Evolutionary conservation across 2,888 invertebrate genomes (phyloP), one percentile per base, ranked within the genome.

Genomic region (Drosophila subsilvestris): DNA sequence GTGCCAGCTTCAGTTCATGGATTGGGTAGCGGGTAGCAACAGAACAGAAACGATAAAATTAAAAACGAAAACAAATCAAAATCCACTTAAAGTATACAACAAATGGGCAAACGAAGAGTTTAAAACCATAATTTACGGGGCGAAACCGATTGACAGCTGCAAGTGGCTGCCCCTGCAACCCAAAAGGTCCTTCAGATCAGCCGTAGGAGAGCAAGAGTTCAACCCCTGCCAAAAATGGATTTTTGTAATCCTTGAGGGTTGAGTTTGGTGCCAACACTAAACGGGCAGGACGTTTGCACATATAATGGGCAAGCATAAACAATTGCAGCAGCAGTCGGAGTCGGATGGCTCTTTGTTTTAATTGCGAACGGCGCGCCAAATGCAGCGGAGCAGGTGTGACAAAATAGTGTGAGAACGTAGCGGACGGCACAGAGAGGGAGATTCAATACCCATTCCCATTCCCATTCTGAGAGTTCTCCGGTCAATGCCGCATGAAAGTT

Each of bases 1-100:
- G 96, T 96, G 92, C 95, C 94, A 94, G 96, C 97, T 97, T 95
- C 32, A 48, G 61, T 54, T 63, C 32, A 50, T 25, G 47, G 32
- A 22, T 37, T 18, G 29, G 50, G 58, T 25, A 18, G 58, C 18
- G 37, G n/a, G 9, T 18, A 37, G 49, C 69, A 75, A 65, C 74
- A 66, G 79, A 81, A 78, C 49, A 63, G 56, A 71, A 85, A 85
- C 69, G 76, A 84, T 70, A 59, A 80, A 86, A 61, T 62, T 66
- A 56, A 74, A 73, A 71, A 61, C 61, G 70, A 72, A 66, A 48
- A 56, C 60, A 76, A 81, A 73, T 73, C 69, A 78, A 79, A 80
- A 62, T 69, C 58, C 70, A 78, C 75, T 63, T 70, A 65, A 74
- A 73, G 62, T 63, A 63, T 17, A 58, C 60, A 53, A 37, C 17